Percentiles rank a stretch among this genome's conserved stretches.
Conservation (phyloP, 2,797 vertebrate genomes). For the Ptychobarbus kaznakovi region DNA sequence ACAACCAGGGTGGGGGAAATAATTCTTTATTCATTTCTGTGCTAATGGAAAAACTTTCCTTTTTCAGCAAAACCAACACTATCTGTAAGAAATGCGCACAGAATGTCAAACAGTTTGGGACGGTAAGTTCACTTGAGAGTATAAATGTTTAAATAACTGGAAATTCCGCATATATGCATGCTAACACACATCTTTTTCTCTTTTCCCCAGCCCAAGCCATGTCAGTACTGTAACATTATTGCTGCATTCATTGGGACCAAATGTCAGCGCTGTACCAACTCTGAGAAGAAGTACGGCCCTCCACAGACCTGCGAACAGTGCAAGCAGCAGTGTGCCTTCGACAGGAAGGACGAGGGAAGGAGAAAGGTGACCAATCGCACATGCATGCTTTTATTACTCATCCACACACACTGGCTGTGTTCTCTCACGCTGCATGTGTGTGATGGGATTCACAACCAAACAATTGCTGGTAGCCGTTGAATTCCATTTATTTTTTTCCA, state of each 20-base stretch:
- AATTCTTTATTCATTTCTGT: not conserved
- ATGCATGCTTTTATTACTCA: not conserved
- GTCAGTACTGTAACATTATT: conserved; percentile 99
- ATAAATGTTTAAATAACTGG: not conserved
- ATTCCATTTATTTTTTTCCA: not conserved
- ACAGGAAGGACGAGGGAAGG: conserved; percentile 95
- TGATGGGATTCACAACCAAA: conserved; percentile 18
- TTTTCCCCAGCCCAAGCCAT: conserved; percentile 90
- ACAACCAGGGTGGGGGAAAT: not conserved
- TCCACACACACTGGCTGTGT: conserved; percentile 15
- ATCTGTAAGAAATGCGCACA: conserved; percentile 99
- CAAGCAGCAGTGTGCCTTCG: conserved; percentile 98
- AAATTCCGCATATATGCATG: not conserved
- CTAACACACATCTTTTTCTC: not conserved
- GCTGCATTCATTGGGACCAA: conserved; percentile 99
- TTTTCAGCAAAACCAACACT: conserved; percentile 94
- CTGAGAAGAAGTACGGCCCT: conserved; percentile 97
- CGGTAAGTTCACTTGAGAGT: conserved; percentile 80
- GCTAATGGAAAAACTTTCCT: not conserved
- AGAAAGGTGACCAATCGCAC: conserved; percentile 84
- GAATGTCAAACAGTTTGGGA: conserved; percentile 98
- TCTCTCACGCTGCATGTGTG: conserved; percentile 16
- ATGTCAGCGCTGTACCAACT: conserved; percentile 98
- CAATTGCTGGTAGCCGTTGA: not conserved
- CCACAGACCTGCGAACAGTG: conserved; percentile 98